phyloP scores from a whole-genome alignment of 2,113 vertebrate genomes.

The Galeopterus variegatus region DNA sequence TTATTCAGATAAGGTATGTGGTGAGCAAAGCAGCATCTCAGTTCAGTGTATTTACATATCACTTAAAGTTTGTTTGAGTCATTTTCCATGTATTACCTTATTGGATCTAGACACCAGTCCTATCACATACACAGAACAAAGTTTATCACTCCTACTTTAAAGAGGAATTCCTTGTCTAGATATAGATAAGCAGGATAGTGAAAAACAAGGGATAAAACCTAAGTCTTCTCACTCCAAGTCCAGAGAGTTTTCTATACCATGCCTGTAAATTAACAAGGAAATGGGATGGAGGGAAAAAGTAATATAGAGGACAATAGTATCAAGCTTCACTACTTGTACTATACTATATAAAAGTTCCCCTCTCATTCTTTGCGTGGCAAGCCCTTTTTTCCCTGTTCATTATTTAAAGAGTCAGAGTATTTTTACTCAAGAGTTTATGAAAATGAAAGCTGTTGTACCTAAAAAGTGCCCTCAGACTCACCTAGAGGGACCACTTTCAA shows the following conservation, averaged over 20 bases:
- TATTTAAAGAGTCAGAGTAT: conserved; percentile 37
- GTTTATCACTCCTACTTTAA: not conserved
- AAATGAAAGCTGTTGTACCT: conserved; percentile 44
- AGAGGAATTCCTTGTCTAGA: not conserved
- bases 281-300: not conserved
- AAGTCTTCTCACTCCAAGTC: not conserved
- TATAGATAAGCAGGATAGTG: not conserved
- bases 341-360: not conserved
- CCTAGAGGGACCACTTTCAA: conserved; percentile 38
- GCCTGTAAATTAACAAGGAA: not conserved
- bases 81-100: not conserved
- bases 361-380: not conserved
- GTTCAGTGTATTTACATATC: not conserved
- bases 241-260: not conserved
- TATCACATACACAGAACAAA: not conserved
- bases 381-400: not conserved
- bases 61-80: not conserved
- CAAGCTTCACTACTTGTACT: not conserved
- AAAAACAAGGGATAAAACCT: not conserved
- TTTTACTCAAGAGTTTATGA: conserved; percentile 40
- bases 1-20: not conserved
- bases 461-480: conserved; percentile 52
- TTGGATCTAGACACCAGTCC: not conserved
- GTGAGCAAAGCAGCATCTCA: not conserved
- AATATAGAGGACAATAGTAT: not conserved